Evolutionary conservation across 2,797 vertebrate species (phyloP).

Genomic region (Phaenicophaeus curvirostris): DNA sequence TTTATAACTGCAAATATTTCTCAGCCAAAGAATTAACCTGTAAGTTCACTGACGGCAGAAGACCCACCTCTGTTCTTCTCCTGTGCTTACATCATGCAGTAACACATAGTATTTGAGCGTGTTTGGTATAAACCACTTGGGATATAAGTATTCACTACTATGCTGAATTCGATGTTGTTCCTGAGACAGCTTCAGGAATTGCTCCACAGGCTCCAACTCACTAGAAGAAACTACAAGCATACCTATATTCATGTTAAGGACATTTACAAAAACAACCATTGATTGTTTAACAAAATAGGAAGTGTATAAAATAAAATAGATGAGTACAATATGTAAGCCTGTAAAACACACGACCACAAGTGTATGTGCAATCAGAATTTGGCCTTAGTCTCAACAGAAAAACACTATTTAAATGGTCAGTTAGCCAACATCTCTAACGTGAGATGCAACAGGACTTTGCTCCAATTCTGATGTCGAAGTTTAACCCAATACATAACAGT

Average conservation of each 20-base stretch:
- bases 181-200: constrained; percentile 95
- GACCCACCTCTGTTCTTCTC: constrained; percentile 92
- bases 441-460: background rate
- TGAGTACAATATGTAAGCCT: background rate
- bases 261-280: background rate
- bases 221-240: constrained; percentile 94
- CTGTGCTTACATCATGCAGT: constrained; percentile 90
- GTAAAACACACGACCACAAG: background rate
- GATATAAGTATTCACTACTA: constrained; percentile 90
- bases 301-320: background rate
- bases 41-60: background rate
- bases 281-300: background rate
- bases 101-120: constrained; percentile 97
- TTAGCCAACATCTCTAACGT: background rate
- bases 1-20: background rate
- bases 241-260: constrained; percentile 79
- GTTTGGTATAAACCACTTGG: constrained; percentile 99
- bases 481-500: background rate
- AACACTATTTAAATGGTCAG: background rate
- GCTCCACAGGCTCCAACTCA: constrained; percentile 90
- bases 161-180: constrained; percentile 98
- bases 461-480: background rate
- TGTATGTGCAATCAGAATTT: background rate
- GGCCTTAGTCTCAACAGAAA: background rate
- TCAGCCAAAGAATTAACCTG: background rate